Evolutionary conservation across 2,888 invertebrate species (phyloP), one percentile per base, ranked within the genome.

Genomic region (Cheilosia vulpina): DNA sequence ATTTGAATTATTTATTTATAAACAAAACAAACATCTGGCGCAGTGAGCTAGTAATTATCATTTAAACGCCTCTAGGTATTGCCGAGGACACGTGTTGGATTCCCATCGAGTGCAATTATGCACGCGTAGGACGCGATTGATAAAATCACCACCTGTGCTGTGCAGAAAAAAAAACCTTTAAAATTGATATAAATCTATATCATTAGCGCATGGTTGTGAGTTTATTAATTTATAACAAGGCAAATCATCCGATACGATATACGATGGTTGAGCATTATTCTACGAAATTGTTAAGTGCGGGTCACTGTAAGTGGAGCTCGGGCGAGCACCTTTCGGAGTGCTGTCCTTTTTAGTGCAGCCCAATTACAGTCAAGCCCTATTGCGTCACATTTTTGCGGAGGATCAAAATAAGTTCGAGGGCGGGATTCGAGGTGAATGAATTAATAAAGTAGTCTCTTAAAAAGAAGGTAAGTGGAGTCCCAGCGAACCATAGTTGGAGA

Each of bases 71-170:
- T 66, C 57, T 55, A 47, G 80, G 76, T 62, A 66, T 68, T 76
- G 68, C 71, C 76, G 66, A 45, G 50, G 47, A 76, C 85, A 85
- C 60, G 62, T 85, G 85, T 76, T 55, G 52, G 27, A 24, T 80
- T 85, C 85, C 50, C 85, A 85, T 65, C 73, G 78, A 73, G 79
- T 84, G 83, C 83, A 83, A 73, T 73, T 83, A 62, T 53, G 19
- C 11, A 13, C 19, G 9, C 50, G 11, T 50, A 11, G 6, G 21
- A 45, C 27, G 13, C 15, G n/a, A 45, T 45, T n/a, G 15, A 43
- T 15, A 4, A 41, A 15, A 31, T 60, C 45, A 55, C 63, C 45
- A n/a, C 21, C 31, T 21, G 47, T 50, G 55, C 47, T 57, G 73
- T 38, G 6, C 21, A 41, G 5, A 41, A 24, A 13, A 21, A 13